Evolutionary conservation across 2,888 invertebrate genomes (phyloP).

Genomic region (Idaea dimidiata): DNA sequence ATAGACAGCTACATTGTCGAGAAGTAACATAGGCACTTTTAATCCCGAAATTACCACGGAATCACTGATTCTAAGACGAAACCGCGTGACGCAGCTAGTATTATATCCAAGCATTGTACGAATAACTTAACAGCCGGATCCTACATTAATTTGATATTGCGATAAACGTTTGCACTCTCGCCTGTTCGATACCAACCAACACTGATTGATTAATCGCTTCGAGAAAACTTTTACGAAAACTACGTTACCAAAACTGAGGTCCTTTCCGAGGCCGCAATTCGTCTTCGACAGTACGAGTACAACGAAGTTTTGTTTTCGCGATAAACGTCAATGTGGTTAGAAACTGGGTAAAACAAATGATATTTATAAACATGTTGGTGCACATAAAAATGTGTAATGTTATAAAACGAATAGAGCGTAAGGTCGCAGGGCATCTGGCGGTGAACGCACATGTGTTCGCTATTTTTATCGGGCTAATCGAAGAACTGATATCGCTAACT

Average conservation of each 20-base stretch:
- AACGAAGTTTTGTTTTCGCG: slow-evolving; percentile 38
- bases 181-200: not conserved
- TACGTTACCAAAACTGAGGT: slow-evolving; percentile 13
- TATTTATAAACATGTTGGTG: slow-evolving; percentile 51
- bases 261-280: slow-evolving; percentile 21
- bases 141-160: slow-evolving; percentile 20
- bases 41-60: too few species aligned
- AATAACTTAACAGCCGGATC: slow-evolving; percentile 13
- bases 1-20: too few species aligned
- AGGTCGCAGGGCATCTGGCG: slow-evolving; percentile 78
- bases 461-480: slow-evolving; percentile 72
- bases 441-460: slow-evolving; percentile 62
- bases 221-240: slow-evolving; percentile 10
- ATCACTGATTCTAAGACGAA: too few species aligned
- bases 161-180: slow-evolving; percentile 29
- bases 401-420: slow-evolving; percentile 56
- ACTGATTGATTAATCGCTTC: slow-evolving; percentile 8
- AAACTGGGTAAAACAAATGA: slow-evolving; percentile 48
- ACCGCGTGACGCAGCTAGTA: too few species aligned
- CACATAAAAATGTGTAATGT: slow-evolving; percentile 45
- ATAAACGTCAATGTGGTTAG: slow-evolving; percentile 54
- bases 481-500: slow-evolving; percentile 58
- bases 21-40: too few species aligned
- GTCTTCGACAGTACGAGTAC: slow-evolving; percentile 36
- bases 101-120: slow-evolving; percentile 2